A percentile compares a stretch with the other conserved stretches of the same genome.
phyloP scores from a whole-genome alignment of 2,797 vertebrate species.

The Xenentodon cancila region DNA sequence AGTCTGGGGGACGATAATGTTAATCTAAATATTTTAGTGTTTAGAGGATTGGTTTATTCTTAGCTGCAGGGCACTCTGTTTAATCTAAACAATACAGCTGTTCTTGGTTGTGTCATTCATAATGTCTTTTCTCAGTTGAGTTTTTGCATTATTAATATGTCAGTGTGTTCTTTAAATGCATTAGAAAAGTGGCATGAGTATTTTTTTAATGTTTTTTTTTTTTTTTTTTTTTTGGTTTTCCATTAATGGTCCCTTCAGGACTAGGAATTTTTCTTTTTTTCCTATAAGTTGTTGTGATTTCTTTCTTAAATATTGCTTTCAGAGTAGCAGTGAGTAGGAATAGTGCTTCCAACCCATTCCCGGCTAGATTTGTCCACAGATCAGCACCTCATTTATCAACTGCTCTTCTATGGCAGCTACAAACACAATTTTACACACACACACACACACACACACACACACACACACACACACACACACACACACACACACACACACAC shows the following conservation, averaged over 20 bases:
- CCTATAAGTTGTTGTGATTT: not conserved
- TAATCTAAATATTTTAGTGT: constrained; percentile 38
- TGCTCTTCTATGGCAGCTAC: constrained; percentile 26
- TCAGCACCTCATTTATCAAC: constrained; percentile 37
- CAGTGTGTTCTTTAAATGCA: no score
- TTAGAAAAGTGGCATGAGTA: no score
- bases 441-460: no score
- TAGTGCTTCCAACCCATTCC: not conserved
- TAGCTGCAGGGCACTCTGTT: constrained; percentile 1
- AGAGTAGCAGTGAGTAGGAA: constrained; percentile 7
- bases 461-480: no score
- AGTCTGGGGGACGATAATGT: constrained; percentile 14
- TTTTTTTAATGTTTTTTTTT: no score
- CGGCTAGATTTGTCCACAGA: constrained; percentile 27
- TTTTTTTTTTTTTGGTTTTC: constrained; percentile 15
- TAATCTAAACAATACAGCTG: constrained; percentile 2
- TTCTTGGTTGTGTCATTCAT: constrained; percentile 11
- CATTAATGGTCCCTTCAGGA: constrained; percentile 4
- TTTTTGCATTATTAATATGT: constrained; percentile 22
- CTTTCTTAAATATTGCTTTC: constrained; percentile 2
- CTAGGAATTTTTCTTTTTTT: constrained; percentile 13
- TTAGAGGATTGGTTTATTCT: not conserved
- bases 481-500: no score
- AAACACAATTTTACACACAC: no score
- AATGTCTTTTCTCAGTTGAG: constrained; percentile 15